Evolutionary conservation across 2,113 vertebrate genomes (phyloP).

Genomic region (Cottus gobio): DNA sequence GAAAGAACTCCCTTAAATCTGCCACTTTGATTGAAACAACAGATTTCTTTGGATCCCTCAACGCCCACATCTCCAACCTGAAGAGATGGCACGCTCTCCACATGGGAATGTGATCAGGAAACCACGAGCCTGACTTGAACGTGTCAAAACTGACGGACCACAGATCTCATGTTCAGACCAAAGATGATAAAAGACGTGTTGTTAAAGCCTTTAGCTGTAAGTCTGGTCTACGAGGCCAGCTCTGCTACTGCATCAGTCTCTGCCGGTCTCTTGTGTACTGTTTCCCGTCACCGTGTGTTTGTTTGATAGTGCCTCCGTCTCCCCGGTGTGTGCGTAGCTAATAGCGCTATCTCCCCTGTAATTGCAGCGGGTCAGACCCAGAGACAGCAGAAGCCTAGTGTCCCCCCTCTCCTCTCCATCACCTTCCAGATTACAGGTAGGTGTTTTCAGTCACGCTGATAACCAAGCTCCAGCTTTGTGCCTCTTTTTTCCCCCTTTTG

Average conservation of each 20-base stretch:
- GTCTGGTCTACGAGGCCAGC: background rate
- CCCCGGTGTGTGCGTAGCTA: conserved; percentile 64
- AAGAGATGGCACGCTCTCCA: background rate
- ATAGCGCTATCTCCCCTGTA: conserved; percentile 84
- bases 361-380: conserved; percentile 91
- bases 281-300: conserved; percentile 28
- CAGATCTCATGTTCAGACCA: background rate
- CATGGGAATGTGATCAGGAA: background rate
- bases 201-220: conserved; percentile 10
- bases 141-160: conserved; percentile 9
- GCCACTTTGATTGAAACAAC: background rate
- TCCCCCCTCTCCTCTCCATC: conserved; percentile 89
- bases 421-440: conserved; percentile 93
- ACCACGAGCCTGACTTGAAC: background rate
- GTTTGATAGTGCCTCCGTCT: conserved; percentile 39
- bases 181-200: background rate
- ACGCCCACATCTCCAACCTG: background rate
- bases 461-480: conserved; percentile 1
- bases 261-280: conserved; percentile 15
- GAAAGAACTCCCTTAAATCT: background rate
- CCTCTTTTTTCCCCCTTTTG: background rate
- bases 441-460: conserved; percentile 67
- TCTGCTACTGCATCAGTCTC: conserved; percentile 25
- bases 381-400: conserved; percentile 87
- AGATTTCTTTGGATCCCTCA: conserved; percentile 18